These are phyloP conservation scores for Strigamia crassipes DNA, from an alignment of 2,888 invertebrate genomes.

Conservation along the genomic window DNA sequence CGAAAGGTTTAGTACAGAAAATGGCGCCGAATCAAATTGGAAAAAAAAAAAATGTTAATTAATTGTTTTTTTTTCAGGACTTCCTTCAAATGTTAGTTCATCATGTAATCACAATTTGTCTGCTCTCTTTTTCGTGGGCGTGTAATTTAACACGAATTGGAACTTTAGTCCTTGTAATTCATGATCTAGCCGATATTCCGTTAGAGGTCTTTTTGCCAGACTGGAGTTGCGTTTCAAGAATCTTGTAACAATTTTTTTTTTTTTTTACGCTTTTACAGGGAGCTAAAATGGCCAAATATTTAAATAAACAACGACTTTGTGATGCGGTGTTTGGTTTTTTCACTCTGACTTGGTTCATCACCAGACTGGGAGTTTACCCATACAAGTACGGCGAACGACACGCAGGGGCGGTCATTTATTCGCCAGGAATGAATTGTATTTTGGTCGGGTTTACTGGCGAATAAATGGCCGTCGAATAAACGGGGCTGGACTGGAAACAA, in stretches of 20 bases:
- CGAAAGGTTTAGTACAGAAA: constrained; percentile 62
- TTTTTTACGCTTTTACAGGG: constrained; percentile 67
- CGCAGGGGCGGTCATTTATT: no score
- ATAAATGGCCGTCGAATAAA: no score
- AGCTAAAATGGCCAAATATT: constrained; percentile 93
- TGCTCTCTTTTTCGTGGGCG: constrained; percentile 92
- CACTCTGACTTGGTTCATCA: constrained; percentile 86
- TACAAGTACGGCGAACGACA: constrained; percentile 58
- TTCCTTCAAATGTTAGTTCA: constrained; percentile 99
- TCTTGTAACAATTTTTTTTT: background rate
- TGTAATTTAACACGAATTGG: constrained; percentile 90
- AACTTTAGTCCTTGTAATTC: constrained; percentile 81
- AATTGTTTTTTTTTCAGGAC: no score
- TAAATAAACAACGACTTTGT: constrained; percentile 83
- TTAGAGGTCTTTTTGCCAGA: constrained; percentile 69
- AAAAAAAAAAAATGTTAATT: no score
- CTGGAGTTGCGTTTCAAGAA: background rate
- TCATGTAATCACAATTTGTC: constrained; percentile 87
- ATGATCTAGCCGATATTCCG: constrained; percentile 89
- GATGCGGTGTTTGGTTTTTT: constrained; percentile 87
- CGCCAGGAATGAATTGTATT: no score
- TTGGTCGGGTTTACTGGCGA: no score
- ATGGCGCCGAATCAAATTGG: no score
- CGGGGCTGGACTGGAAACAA: no score
- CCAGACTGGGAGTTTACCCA: constrained; percentile 87